Conservation (phyloP, 2,113 vertebrate genomes). For the Scomber colias region DNA sequence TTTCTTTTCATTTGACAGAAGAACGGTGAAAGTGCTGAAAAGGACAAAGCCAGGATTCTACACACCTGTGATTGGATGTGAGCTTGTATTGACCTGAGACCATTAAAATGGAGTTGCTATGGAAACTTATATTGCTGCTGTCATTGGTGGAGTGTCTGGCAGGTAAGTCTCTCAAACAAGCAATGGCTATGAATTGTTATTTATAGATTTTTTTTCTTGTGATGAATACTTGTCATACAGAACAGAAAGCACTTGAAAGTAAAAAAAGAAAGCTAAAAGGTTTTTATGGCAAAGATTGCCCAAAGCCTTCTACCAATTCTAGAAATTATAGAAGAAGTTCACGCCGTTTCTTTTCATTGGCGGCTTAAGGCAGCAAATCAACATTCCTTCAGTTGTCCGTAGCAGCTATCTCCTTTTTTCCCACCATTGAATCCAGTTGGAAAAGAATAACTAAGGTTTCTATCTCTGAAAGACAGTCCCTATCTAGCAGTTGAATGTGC, state of each 20-base stretch:
- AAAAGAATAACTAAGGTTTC: slow-evolving; percentile 40
- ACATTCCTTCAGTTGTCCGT: slow-evolving; percentile 26
- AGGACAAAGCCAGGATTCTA: slow-evolving; percentile 77
- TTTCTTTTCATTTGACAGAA: slow-evolving; percentile 79
- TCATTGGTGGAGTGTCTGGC: slow-evolving; percentile 89
- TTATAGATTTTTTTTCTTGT: slow-evolving; percentile 29
- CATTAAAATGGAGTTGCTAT: slow-evolving; percentile 96
- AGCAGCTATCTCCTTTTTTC: slow-evolving; percentile 10
- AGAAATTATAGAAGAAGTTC: slow-evolving; percentile 36
- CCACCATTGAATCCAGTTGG: not conserved
- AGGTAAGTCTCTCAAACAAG: slow-evolving; percentile 86
- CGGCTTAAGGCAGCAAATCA: slow-evolving; percentile 47
- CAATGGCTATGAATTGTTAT: slow-evolving; percentile 50
- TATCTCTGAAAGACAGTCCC: slow-evolving; percentile 39
- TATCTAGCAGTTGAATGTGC: slow-evolving; percentile 40
- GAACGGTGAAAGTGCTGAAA: slow-evolving; percentile 77
- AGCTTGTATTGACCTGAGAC: slow-evolving; percentile 83
- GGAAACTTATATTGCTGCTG: slow-evolving; percentile 93
- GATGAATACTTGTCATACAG: not conserved
- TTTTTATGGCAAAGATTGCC: slow-evolving; percentile 20
- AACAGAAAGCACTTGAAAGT: slow-evolving; percentile 25
- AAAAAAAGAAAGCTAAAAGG: slow-evolving; percentile 20
- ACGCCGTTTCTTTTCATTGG: slow-evolving; percentile 37
- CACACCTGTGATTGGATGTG: slow-evolving; percentile 80
- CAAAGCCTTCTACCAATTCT: slow-evolving; percentile 23